Base-by-base conservation (phyloP, 1,140 invertebrate species). In the Lordiphosa collinella region DNA sequence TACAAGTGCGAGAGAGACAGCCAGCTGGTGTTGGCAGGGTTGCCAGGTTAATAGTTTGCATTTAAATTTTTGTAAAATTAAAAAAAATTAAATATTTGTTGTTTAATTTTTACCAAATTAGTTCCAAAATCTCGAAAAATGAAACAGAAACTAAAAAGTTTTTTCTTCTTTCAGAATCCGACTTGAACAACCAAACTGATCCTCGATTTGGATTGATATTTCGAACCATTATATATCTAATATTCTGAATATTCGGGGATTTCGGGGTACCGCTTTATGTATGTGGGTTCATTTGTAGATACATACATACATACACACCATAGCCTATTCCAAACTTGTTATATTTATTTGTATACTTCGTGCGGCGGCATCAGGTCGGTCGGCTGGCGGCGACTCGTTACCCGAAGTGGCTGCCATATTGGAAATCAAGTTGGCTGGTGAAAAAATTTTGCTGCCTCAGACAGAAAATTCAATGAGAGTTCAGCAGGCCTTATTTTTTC, bases 361-460 rank as follows among this genome's bases (percentile, higher is more conserved):
- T 60, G 11, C 16, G 22, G 1, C 3, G 1, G 5, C 57, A 18
- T 29, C 25, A 29, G 25, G 25, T 29, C 7, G 2, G 2, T 29
- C 25, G 25, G 25, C 25, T 29, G 7, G 25, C 25, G 25, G 25
- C 25, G 25, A 29, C 41, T 44, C 41, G 41, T 40, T 37, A 49
- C 47, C 65, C 74, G 74, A 78, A 79, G 50, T 3, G 38, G 64
- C 49, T 52, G 75, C 75, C 74, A 79, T 79, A 37, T 79, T 78
- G 74, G 36, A 79, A 57, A 56, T 61, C 46, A 32, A 67, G 35
- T 35, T 51, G 52, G 38, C 34, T 38, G 59, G 64, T 60, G 69
- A 80, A 80, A 78, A 79, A 60, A 31, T 52, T 25, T 29, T 8
- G 25, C 25, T 8, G 25, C 25, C 7, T 6, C 25, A 29, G 25